Percentiles rank a stretch among this genome's conserved stretches.
These are phyloP conservation scores for Menidia beryllina DNA, from an alignment of 2,113 vertebrate genomes.

Conservation along the genomic window DNA sequence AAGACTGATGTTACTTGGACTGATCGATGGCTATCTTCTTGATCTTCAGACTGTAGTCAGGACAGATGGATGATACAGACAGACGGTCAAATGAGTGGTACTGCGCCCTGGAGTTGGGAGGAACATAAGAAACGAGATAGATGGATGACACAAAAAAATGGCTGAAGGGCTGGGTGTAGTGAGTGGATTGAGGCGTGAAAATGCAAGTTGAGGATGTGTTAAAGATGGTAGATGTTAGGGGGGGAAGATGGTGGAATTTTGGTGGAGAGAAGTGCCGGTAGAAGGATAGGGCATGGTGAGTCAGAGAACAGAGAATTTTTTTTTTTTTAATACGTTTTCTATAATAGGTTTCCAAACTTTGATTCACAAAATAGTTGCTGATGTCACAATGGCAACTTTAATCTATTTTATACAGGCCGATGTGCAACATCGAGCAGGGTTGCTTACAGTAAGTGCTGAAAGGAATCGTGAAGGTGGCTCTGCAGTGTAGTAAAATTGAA, in stretches of 20 bases:
- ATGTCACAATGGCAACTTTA: background rate
- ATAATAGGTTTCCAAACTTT: too few relatives aligned
- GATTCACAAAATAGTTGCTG: background rate
- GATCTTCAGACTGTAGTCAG: constrained; percentile 86
- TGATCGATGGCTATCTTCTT: constrained; percentile 84
- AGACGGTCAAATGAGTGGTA: constrained; percentile 85
- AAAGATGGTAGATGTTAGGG: constrained; percentile 5
- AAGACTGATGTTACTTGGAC: constrained; percentile 82
- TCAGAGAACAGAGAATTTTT: too few relatives aligned
- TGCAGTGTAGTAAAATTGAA: too few relatives aligned
- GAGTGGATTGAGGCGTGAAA: constrained; percentile 13
- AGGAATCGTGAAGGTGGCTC: too few relatives aligned
- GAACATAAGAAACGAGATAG: constrained; percentile 52
- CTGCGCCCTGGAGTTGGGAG: constrained; percentile 76
- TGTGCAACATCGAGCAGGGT: background rate
- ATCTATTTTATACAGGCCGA: background rate
- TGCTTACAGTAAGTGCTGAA: background rate
- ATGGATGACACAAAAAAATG: constrained; percentile 55
- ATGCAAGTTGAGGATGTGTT: constrained; percentile 7
- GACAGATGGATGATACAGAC: constrained; percentile 84
- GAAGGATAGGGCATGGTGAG: constrained; percentile 7
- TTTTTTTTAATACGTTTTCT: too few relatives aligned
- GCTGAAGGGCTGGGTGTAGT: constrained; percentile 25
- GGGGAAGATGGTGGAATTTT: constrained; percentile 17
- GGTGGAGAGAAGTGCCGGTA: constrained; percentile 23